phyloP scores from a whole-genome alignment of 2,888 invertebrate genomes.

The Patella pellucida region DNA sequence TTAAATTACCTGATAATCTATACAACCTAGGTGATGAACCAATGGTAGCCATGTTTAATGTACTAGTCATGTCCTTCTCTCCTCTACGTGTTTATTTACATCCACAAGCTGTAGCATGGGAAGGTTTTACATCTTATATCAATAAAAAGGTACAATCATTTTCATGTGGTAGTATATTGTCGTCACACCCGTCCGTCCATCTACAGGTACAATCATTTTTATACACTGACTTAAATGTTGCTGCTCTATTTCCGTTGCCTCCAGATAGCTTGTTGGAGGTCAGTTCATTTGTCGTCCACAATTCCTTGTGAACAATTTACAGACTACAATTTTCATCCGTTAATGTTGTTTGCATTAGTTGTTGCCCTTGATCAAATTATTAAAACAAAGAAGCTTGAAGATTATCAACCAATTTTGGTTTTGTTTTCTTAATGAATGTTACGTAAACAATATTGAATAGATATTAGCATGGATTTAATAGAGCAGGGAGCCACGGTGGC shows the following conservation, averaged over 20 bases:
- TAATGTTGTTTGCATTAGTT: too few relatives aligned
- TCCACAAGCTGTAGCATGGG: slow-evolving; percentile 61
- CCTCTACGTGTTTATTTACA: slow-evolving; percentile 68
- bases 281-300: background rate
- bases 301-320: too few relatives aligned
- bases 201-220: slow-evolving; percentile 28
- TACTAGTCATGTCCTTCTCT: slow-evolving; percentile 66
- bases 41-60: slow-evolving; percentile 62
- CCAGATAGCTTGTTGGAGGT: background rate
- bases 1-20: slow-evolving; percentile 38
- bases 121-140: slow-evolving; percentile 21
- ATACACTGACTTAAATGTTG: background rate
- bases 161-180: too few relatives aligned
- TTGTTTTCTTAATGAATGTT: too few relatives aligned
- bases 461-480: too few relatives aligned
- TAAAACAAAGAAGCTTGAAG: too few relatives aligned
- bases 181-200: too few relatives aligned
- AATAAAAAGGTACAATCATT: slow-evolving; percentile 28
- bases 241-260: background rate
- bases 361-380: too few relatives aligned
- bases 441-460: too few relatives aligned
- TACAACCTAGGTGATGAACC: slow-evolving; percentile 60
- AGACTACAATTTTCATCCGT: background rate
- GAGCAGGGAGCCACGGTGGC: too few relatives aligned
- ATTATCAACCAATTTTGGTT: too few relatives aligned